phyloP scores from a whole-genome alignment of 2,113 vertebrate species.

The Brienomyrus brachyistius region DNA sequence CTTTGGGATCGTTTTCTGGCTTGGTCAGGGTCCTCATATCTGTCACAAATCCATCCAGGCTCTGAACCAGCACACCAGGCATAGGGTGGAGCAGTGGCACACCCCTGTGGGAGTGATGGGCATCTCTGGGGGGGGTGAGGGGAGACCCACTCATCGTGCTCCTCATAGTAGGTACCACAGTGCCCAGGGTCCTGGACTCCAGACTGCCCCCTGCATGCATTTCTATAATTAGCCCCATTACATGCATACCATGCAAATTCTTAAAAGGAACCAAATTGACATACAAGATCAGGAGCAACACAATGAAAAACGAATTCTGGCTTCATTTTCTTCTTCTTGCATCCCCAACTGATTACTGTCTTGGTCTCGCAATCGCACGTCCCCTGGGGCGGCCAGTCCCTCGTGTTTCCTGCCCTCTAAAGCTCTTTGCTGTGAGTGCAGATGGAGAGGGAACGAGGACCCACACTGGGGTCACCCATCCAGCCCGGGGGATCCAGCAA shows the following conservation, averaged over 20 bases:
- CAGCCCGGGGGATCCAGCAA: background rate
- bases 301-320: background rate
- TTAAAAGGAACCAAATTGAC: background rate
- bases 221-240: background rate
- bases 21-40: background rate
- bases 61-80: background rate
- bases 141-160: background rate
- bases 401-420: background rate
- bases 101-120: background rate
- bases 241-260: background rate
- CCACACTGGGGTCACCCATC: background rate
- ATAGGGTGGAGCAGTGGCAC: background rate
- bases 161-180: slow-evolving; percentile 9
- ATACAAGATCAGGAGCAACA: background rate
- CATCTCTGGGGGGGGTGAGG: background rate
- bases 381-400: background rate
- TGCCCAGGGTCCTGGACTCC: background rate
- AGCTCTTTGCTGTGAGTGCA: background rate
- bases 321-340: background rate
- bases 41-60: background rate
- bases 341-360: background rate
- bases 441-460: background rate
- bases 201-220: background rate
- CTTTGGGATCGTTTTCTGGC: background rate
- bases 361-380: background rate